Conservation (phyloP, 2,797 vertebrate genomes). For the Rhinichthys osculus region DNA sequence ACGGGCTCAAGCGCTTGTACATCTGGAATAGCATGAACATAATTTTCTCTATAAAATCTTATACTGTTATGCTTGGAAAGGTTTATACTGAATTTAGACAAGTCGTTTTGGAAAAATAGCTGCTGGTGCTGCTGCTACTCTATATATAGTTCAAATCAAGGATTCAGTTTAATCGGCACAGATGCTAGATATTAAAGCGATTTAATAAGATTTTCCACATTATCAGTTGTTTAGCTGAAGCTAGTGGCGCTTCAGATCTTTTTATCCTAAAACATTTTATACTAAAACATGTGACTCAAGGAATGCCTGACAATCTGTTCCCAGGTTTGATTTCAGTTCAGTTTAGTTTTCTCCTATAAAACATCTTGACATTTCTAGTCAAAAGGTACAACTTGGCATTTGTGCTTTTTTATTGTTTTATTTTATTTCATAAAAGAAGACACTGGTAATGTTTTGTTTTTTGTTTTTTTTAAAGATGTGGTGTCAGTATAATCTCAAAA, state of each 20-base stretch:
- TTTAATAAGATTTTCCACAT: slow-evolving; percentile 13
- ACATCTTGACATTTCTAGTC: not conserved
- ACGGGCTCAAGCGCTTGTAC: not conserved
- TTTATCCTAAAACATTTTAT: not conserved
- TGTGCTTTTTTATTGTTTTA: not conserved
- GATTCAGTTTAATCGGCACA: not conserved
- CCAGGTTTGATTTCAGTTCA: not conserved
- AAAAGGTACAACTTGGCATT: not conserved
- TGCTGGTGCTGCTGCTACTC: not conserved
- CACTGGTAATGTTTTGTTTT: not conserved
- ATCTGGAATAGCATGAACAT: not conserved
- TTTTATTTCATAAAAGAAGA: not conserved
- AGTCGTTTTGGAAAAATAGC: not conserved
- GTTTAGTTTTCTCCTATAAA: not conserved
- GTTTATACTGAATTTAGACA: not conserved
- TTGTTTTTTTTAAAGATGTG: not conserved
- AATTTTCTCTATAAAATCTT: not conserved
- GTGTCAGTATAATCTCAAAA: not conserved
- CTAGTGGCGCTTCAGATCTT: not conserved
- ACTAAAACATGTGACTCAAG: not conserved
- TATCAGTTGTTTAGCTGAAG: slow-evolving; percentile 9
- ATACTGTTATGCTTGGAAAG: not conserved
- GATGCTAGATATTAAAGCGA: slow-evolving; percentile 7
- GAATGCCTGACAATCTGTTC: slow-evolving; percentile 4
- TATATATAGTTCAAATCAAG: not conserved